Evolutionary conservation across 1,140 invertebrate genomes (phyloP).

Genomic region (Drosophila willistoni): DNA sequence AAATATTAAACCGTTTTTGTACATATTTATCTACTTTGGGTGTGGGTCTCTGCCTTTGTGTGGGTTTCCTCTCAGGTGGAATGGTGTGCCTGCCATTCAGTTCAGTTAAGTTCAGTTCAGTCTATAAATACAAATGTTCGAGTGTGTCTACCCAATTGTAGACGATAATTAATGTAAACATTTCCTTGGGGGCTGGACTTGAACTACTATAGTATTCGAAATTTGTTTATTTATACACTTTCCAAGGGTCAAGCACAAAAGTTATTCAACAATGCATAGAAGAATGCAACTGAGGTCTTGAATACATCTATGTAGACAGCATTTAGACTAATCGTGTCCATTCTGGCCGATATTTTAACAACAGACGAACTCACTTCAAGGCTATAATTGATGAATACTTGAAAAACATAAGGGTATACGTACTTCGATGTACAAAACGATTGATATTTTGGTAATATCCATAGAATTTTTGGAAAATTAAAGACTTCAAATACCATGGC

Average conservation of each 20-base stretch:
- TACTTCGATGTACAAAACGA: too few relatives aligned
- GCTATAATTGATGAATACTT: too few relatives aligned
- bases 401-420: too few relatives aligned
- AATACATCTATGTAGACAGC: too few relatives aligned
- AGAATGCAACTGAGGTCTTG: too few relatives aligned
- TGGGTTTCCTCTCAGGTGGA: background rate
- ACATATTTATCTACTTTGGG: background rate
- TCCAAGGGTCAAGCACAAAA: background rate
- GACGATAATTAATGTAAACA: slow-evolving; percentile 4
- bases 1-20: slow-evolving; percentile 5
- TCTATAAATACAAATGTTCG: background rate
- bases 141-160: background rate
- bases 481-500: too few relatives aligned
- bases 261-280: too few relatives aligned
- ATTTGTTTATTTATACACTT: slow-evolving; percentile 1
- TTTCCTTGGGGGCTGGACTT: slow-evolving; percentile 8
- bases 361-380: too few relatives aligned
- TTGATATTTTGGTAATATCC: too few relatives aligned
- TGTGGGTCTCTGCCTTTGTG: background rate
- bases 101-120: background rate
- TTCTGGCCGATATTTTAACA: too few relatives aligned
- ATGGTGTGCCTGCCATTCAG: background rate
- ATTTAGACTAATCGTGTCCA: too few relatives aligned
- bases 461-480: too few relatives aligned
- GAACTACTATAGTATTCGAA: background rate